Conservation (phyloP, 2,113 vertebrate genomes). For the Lynx canadensis region DNA sequence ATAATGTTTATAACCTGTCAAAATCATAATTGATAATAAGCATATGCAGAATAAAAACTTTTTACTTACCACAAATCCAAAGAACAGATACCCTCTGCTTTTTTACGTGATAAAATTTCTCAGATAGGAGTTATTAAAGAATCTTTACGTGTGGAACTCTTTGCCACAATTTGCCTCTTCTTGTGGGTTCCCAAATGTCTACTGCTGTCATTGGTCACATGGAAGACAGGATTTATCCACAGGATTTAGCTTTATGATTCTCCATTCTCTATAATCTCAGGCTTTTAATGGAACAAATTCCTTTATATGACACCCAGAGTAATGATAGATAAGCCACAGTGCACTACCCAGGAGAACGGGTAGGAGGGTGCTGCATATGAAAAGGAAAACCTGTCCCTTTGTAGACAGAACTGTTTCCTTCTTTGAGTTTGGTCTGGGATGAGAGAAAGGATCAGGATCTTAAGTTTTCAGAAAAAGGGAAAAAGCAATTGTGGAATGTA, state of each 20-base stretch:
- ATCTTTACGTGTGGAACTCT: neutral
- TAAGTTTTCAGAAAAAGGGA: neutral
- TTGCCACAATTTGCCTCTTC: neutral
- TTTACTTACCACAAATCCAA: slow-evolving; percentile 35
- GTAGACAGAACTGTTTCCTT: neutral
- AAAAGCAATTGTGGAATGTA: slow-evolving; percentile 3
- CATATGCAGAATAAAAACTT: neutral
- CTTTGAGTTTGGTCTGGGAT: neutral
- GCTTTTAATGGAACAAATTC: slow-evolving; percentile 23
- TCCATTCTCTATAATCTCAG: slow-evolving; percentile 10
- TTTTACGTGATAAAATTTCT: neutral
- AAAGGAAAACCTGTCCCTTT: neutral
- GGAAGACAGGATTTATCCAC: neutral
- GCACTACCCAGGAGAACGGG: neutral
- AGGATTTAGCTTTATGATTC: slow-evolving; percentile 3
- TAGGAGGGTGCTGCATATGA: neutral
- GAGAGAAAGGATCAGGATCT: neutral
- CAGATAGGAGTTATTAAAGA: neutral
- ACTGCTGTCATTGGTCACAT: neutral
- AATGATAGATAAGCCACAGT: neutral
- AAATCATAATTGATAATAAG: slow-evolving; percentile 29
- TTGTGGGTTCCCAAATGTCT: neutral
- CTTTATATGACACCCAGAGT: neutral
- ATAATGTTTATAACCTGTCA: slow-evolving; percentile 30
- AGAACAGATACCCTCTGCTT: neutral